Evolutionary conservation across 2,113 vertebrate species (phyloP).

Genomic region (Cochlearius cochlearius): DNA sequence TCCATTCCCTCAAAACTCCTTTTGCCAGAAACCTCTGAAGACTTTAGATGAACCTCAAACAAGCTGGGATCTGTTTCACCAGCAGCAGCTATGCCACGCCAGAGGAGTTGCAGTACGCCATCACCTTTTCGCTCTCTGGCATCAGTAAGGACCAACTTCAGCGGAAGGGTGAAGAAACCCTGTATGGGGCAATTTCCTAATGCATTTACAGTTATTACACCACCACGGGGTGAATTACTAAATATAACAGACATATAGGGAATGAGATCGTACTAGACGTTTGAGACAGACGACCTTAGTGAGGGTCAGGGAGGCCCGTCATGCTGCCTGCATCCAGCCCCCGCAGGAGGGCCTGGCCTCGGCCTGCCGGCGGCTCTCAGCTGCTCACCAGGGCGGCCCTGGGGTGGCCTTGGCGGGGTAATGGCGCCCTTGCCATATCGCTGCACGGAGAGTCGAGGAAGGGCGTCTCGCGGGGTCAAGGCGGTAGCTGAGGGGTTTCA

Average conservation of each 20-base stretch:
- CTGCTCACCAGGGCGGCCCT: not conserved
- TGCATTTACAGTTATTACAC: not conserved
- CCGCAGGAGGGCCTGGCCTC: not conserved
- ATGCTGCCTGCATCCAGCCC: not conserved
- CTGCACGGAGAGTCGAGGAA: not conserved
- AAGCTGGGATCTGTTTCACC: not conserved
- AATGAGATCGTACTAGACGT: fast-evolving
- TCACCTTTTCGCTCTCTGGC: not conserved
- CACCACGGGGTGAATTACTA: not conserved
- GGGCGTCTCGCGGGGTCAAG: fast-evolving
- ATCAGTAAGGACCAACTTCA: not conserved
- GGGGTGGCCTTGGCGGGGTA: not conserved
- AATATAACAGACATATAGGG: fast-evolving
- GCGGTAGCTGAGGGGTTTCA: not conserved
- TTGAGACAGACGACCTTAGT: fast-evolving
- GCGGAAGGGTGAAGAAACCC: not conserved
- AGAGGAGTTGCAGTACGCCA: fast-evolving
- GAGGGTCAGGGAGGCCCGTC: no score
- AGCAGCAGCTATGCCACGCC: not conserved
- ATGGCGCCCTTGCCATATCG: fast-evolving
- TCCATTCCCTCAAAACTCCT: not conserved
- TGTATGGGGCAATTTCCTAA: not conserved
- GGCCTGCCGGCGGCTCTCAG: not conserved
- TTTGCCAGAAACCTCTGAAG: not conserved
- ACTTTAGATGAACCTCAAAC: not conserved